Conservation (phyloP, 2,113 vertebrate genomes). For the Bubalus kerabau region DNA sequence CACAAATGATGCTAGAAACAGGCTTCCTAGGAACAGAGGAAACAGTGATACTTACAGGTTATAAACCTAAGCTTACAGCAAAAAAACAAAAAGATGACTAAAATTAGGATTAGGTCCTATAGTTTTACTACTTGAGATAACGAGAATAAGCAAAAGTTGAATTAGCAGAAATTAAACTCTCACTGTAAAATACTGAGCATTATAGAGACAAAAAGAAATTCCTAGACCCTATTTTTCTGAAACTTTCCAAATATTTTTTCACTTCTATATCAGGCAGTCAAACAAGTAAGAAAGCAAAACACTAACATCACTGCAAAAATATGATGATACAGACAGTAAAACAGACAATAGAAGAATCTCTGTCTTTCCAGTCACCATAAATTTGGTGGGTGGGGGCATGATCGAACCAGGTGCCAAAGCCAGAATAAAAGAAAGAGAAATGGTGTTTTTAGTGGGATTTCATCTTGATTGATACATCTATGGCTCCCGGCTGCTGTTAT, state of each 20-base stretch:
- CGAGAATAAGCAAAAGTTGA: not conserved
- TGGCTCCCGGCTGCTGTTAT: accelerated
- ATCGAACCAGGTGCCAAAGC: not conserved
- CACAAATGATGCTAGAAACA: not conserved
- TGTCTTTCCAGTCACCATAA: not conserved
- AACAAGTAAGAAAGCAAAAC: not conserved
- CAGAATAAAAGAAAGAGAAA: not conserved
- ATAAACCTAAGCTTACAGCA: not conserved
- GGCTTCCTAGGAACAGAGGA: not conserved
- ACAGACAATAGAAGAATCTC: not conserved
- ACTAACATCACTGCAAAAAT: not conserved
- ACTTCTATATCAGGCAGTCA: not conserved
- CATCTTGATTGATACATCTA: too few relatives aligned
- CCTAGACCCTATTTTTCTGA: not conserved
- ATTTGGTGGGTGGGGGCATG: not conserved
- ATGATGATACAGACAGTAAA: not conserved
- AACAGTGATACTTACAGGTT: not conserved
- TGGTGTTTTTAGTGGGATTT: not conserved
- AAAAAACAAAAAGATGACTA: not conserved
- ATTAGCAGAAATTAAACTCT: not conserved
- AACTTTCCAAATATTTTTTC: not conserved
- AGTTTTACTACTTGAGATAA: not conserved
- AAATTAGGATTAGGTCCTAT: not conserved
- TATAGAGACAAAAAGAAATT: not conserved
- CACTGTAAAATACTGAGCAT: not conserved